Evolutionary conservation across 1,140 invertebrate species (phyloP).

Genomic region (Grapholita molesta): DNA sequence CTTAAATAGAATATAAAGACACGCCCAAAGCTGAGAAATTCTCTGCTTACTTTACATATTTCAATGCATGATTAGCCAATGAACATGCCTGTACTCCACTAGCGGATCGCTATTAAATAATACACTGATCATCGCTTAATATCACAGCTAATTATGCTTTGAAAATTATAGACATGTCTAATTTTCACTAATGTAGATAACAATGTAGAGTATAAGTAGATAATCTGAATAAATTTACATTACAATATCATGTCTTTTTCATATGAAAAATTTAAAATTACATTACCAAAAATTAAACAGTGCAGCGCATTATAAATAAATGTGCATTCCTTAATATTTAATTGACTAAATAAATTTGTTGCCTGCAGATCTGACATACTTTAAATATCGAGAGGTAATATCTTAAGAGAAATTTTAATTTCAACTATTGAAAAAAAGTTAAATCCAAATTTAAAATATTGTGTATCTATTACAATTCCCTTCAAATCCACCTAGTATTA

Average conservation of each 20-base stretch:
- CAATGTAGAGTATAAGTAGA: slow-evolving; percentile 77
- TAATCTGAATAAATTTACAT: slow-evolving; percentile 77
- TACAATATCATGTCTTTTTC: slow-evolving; percentile 77
- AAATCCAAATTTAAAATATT: slow-evolving; percentile 75
- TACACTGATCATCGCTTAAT: slow-evolving; percentile 76
- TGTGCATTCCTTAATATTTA: slow-evolving; percentile 79
- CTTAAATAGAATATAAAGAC: slow-evolving; percentile 76
- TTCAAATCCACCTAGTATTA: slow-evolving; percentile 75
- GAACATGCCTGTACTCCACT: slow-evolving; percentile 72
- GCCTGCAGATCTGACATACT: slow-evolving; percentile 78
- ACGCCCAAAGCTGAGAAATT: slow-evolving; percentile 70
- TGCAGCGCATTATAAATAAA: slow-evolving; percentile 79
- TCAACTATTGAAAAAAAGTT: slow-evolving; percentile 78
- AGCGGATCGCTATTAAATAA: slow-evolving; percentile 75
- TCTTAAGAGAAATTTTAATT: slow-evolving; percentile 77
- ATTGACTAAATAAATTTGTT: slow-evolving; percentile 80
- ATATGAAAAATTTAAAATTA: slow-evolving; percentile 78
- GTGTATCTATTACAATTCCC: slow-evolving; percentile 76
- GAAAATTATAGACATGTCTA: slow-evolving; percentile 78
- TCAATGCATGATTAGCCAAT: slow-evolving; percentile 78
- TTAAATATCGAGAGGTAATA: slow-evolving; percentile 78
- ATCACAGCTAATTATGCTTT: slow-evolving; percentile 78
- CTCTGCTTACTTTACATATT: slow-evolving; percentile 71
- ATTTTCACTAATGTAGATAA: slow-evolving; percentile 78
- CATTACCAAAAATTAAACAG: slow-evolving; percentile 78